Conservation (phyloP, 1,140 invertebrate species). For the Acyrthosiphon pisum region DNA sequence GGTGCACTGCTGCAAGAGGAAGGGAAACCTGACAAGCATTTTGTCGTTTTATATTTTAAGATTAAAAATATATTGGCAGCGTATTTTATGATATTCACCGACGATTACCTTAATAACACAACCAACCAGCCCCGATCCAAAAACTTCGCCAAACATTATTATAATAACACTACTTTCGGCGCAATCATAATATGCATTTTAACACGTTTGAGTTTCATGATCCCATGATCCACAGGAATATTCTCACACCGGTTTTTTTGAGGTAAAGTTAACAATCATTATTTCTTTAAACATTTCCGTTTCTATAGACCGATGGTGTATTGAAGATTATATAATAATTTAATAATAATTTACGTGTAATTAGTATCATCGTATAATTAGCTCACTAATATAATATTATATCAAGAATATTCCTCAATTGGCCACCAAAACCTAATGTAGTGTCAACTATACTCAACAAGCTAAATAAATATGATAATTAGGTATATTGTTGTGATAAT, state of each 20-base stretch:
- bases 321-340: background rate
- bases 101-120: constrained; percentile 1
- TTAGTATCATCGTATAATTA: background rate
- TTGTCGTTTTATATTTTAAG: background rate
- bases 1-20: background rate
- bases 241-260: background rate
- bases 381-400: too few relatives aligned
- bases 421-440: background rate
- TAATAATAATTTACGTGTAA: background rate
- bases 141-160: background rate
- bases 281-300: background rate
- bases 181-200: background rate
- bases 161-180: background rate
- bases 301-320: background rate
- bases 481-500: background rate
- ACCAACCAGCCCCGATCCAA: background rate
- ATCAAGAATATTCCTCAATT: background rate
- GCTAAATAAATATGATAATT: background rate
- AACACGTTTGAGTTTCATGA: background rate
- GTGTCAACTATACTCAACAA: background rate
- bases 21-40: background rate
- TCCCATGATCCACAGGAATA: background rate
- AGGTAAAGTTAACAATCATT: background rate
- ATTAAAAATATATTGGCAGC: constrained; percentile 9
- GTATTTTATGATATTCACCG: background rate